Base-by-base conservation (phyloP, 2,113 vertebrate species). In the Bubo scandiacus region DNA sequence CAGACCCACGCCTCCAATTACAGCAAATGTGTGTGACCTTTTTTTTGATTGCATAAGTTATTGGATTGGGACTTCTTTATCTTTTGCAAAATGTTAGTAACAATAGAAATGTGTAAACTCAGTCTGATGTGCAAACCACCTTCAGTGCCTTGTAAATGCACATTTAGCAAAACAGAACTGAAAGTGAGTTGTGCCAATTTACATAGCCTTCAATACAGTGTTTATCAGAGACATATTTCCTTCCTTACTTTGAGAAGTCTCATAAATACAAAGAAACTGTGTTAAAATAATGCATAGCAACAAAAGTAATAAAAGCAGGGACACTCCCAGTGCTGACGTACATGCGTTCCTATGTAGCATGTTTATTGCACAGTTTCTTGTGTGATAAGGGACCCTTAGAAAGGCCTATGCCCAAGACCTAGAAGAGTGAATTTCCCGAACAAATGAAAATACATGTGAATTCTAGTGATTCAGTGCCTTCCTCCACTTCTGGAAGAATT, bases 301-400 rank as follows among this genome's bases (percentile, higher is more conserved):
- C 25, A 54, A 62, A 55, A 74, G 9, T 13, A 55, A n/a, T 5
- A 47, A 79, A 88, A 65, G 10, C 36, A 61, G 52, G 36, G 58
- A 54, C 3, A 1, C 6, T 87, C 0, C 0, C 12, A 11, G 32
- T 40, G 27, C 17, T 3, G 4, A 55, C 4, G 6, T 47, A 45
- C 3, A 32, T 9, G 3, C 0, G 1, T 73, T 85, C 63, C 70
- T 66, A 11, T 12, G 27, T 30, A 42, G 12, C 10, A 8, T 23
- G 32, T 58, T 88, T 47, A 63, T 47, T 59, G 23, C 19, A 42
- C 4, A 0, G n/a, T 27, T 61, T 66, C 43, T 68, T 55, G 42
- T 2, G 1, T 25, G 13, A 12, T 29, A 61, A 67, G 34, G 34
- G 65, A 72, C 42, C 11, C 30, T 36, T 36, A 40, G 14, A 19